Evolutionary conservation across 1,140 invertebrate genomes (phyloP).

Genomic region (Drosophila elegans): DNA sequence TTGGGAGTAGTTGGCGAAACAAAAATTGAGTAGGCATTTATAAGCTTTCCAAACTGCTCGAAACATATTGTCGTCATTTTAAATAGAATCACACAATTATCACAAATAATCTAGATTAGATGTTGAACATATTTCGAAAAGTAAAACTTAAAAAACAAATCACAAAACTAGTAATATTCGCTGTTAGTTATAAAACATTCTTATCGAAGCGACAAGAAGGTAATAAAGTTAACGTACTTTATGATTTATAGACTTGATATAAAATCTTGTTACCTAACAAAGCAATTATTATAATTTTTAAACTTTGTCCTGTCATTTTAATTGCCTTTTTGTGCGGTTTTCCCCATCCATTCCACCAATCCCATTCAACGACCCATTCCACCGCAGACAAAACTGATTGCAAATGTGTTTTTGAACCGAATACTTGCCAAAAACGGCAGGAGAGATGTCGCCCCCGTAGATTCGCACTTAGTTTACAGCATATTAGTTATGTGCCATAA

Average conservation of each 20-base stretch:
- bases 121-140: no score
- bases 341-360: slow-evolving; percentile 14
- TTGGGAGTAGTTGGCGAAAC: slow-evolving; percentile 7
- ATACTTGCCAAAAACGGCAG: slow-evolving; percentile 44
- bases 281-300: not conserved
- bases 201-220: no score
- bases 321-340: slow-evolving; percentile 19
- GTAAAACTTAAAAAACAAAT: no score
- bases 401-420: slow-evolving; percentile 80
- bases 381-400: slow-evolving; percentile 48
- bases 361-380: slow-evolving; percentile 7
- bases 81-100: no score
- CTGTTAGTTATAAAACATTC: no score
- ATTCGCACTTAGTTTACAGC: slow-evolving; percentile 78
- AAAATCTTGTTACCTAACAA: not conserved
- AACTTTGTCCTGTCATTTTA: slow-evolving; percentile 4
- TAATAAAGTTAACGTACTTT: no score
- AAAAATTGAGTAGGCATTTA: slow-evolving; percentile 2
- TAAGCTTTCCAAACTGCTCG: no score
- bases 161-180: no score
- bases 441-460: slow-evolving; percentile 18
- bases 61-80: no score
- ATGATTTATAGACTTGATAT: not conserved
- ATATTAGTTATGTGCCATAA: slow-evolving; percentile 81
- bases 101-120: no score